Evolutionary conservation across 2,797 vertebrate genomes (phyloP).

Genomic region (Onychomys leucogaster): DNA sequence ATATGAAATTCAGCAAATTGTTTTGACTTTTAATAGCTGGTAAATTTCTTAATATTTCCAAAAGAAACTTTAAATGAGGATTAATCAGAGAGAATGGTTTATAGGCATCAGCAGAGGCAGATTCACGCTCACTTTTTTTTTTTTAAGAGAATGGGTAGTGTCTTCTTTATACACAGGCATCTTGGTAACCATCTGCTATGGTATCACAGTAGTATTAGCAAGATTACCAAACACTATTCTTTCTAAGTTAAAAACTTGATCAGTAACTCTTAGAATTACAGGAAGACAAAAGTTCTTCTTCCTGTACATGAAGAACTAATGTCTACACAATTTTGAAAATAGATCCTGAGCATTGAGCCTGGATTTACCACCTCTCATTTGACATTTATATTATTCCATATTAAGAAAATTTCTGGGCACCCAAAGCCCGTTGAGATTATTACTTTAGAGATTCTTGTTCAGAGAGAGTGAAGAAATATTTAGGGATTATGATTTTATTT

Average conservation of each 20-base stretch:
- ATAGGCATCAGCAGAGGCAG: conserved; percentile 1
- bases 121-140: conserved; percentile 30
- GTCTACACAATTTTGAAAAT: conserved; percentile 31
- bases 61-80: not conserved
- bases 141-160: not conserved
- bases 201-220: not conserved
- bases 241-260: conserved; percentile 45
- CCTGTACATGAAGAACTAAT: not conserved
- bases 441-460: conserved; percentile 33
- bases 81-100: not conserved
- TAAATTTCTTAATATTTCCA: not conserved
- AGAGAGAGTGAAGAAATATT: not conserved
- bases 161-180: not conserved
- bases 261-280: conserved; percentile 9
- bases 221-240: not conserved
- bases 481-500: not conserved
- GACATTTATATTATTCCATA: conserved; percentile 5
- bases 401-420: not conserved
- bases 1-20: not conserved
- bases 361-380: not conserved
- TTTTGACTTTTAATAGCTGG: not conserved
- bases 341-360: not conserved
- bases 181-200: not conserved
- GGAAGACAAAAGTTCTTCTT: not conserved
- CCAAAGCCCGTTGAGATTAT: not conserved